Conservation (phyloP, 2,888 invertebrate species). For the Pachymerium ferrugineum region DNA sequence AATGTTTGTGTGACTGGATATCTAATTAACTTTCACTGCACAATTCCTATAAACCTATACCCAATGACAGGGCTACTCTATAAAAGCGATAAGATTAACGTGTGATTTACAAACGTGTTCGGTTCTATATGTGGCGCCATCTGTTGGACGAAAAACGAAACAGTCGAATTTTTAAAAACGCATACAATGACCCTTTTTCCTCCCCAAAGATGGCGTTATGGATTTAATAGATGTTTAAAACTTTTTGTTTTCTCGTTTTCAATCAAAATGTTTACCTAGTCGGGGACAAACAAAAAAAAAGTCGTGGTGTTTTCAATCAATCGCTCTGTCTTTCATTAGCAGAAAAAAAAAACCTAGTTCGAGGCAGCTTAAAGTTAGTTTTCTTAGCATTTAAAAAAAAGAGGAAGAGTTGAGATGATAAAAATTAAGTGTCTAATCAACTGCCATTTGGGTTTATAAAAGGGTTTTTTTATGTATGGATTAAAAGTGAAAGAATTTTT, state of each 20-base stretch:
- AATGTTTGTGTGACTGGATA: too few relatives aligned
- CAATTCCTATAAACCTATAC: too few relatives aligned
- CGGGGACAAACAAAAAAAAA: background rate
- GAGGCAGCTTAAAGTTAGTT: background rate
- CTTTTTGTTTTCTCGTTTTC: background rate
- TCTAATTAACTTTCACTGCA: too few relatives aligned
- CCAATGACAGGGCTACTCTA: too few relatives aligned
- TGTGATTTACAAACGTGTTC: background rate
- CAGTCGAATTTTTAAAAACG: background rate
- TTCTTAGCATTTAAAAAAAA: background rate
- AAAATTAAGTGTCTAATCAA: background rate
- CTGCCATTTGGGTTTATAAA: background rate
- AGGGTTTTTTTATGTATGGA: too few relatives aligned
- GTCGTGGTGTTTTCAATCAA: background rate
- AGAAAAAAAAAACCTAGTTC: slow-evolving; percentile 1
- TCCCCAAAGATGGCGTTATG: background rate
- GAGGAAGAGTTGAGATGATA: background rate
- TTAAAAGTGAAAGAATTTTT: background rate
- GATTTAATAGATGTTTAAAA: background rate
- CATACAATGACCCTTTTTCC: background rate
- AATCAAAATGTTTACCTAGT: background rate
- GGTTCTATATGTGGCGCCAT: background rate
- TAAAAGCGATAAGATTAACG: too few relatives aligned
- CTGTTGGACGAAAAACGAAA: background rate
- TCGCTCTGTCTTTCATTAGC: slow-evolving; percentile 21